Evolutionary conservation across 2,113 vertebrate genomes (phyloP).

Genomic region (Spea multiplicata): DNA sequence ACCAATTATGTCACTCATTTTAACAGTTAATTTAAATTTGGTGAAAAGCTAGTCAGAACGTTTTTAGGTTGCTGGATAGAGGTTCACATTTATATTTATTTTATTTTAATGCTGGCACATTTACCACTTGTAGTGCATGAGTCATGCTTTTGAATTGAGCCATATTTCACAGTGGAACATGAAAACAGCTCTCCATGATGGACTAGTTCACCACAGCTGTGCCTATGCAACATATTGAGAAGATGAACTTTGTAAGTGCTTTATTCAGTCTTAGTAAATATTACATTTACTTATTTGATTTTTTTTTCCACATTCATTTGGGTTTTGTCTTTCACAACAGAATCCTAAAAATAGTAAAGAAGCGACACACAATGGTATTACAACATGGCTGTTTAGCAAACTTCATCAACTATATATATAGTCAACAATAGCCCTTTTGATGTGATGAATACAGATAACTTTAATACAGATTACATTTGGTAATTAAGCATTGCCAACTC

Average conservation of each 20-base stretch:
- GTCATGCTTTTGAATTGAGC: background rate
- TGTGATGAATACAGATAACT: too few species aligned
- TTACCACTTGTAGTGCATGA: background rate
- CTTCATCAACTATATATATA: too few species aligned
- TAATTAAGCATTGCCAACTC: too few species aligned
- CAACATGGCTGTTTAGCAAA: too few species aligned
- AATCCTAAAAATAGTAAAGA: background rate
- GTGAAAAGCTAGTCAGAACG: constrained; percentile 11
- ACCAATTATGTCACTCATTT: constrained; percentile 27
- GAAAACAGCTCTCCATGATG: background rate
- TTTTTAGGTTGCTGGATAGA: constrained; percentile 19
- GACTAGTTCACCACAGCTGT: background rate
- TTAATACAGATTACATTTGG: too few species aligned
- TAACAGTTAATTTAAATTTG: constrained; percentile 11
- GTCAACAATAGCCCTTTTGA: too few species aligned
- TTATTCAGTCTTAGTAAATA: background rate
- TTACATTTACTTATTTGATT: background rate
- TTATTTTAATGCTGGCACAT: constrained; percentile 25
- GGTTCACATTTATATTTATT: constrained; percentile 9
- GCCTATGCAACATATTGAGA: background rate
- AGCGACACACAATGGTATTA: too few species aligned
- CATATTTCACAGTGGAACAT: background rate
- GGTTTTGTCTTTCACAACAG: background rate
- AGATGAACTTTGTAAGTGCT: background rate
- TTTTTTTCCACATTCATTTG: background rate